Conservation (phyloP, 2,888 invertebrate genomes). For the Teinopalpus imperialis region DNA sequence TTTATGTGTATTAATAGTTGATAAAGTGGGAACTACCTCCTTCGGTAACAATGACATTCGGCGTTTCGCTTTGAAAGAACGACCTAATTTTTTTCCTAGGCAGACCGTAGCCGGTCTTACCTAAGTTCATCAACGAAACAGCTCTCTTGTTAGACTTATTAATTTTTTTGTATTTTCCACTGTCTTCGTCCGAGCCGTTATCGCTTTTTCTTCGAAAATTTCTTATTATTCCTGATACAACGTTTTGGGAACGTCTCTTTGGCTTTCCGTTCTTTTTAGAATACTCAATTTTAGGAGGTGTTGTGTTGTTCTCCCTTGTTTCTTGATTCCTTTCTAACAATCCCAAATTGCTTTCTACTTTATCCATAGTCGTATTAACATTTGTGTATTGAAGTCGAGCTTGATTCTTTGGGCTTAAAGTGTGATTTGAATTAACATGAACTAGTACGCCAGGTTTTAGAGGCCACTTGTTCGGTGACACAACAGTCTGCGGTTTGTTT, state of each 20-base stretch:
- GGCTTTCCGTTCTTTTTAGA: conserved; percentile 66
- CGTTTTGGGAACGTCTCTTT: conserved; percentile 52
- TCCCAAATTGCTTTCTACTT: conserved; percentile 57
- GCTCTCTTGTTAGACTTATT: conserved; percentile 74
- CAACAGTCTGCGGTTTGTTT: conserved; percentile 54
- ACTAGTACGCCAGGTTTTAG: conserved; percentile 93
- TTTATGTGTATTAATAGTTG: conserved; percentile 17
- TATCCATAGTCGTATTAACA: conserved; percentile 31
- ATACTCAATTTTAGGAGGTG: conserved; percentile 52
- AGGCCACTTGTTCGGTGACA: conserved; percentile 89
- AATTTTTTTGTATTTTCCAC: conserved; percentile 72
- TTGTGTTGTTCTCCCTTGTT: conserved; percentile 39
- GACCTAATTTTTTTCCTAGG: conserved; percentile 66
- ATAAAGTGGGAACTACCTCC: conserved; percentile 63
- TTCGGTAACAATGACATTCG: conserved; percentile 76
- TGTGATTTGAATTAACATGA: conserved; percentile 92
- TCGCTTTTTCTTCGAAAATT: conserved; percentile 62
- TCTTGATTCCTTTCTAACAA: conserved; percentile 63
- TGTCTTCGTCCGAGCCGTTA: conserved; percentile 68
- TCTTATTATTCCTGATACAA: conserved; percentile 62
- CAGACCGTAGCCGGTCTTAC: conserved; percentile 58
- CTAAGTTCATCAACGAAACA: conserved; percentile 61
- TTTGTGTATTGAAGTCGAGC: conserved; percentile 54
- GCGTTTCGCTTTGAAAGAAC: conserved; percentile 71
- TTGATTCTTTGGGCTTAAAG: conserved; percentile 82